Conservation (phyloP, 30 jellyfish, hydroid and myxozoan genomes). For the Morbakka virulenta region DNA sequence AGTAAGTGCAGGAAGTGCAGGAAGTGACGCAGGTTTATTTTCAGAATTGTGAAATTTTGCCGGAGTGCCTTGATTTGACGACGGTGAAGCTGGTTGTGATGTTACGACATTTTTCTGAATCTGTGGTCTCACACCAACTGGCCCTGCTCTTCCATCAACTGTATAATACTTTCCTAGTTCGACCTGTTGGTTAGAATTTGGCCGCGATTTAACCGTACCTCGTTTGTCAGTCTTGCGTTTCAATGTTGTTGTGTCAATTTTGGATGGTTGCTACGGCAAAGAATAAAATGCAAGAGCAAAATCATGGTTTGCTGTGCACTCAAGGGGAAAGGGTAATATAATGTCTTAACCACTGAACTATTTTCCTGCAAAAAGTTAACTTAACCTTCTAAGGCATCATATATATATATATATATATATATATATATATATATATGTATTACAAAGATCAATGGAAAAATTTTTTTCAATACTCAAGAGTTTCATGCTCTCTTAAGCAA, state of each 20-base stretch:
- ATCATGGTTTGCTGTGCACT: background rate
- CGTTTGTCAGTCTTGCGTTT: constrained; percentile 11
- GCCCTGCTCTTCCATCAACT: background rate
- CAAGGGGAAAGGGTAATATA: background rate
- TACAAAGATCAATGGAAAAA: no score
- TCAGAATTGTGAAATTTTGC: no score
- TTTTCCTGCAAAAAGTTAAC: no score
- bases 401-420: no score
- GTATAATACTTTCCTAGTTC: background rate
- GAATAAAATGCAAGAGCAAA: background rate
- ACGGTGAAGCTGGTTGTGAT: background rate
- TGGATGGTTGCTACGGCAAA: constrained; percentile 46
- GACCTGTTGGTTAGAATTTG: background rate
- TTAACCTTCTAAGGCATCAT: no score
- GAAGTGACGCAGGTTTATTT: background rate
- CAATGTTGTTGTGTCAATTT: constrained; percentile 47
- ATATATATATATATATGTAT: no score
- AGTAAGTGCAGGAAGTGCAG: background rate
- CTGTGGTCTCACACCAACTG: background rate
- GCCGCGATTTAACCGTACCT: background rate
- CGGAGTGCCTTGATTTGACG: background rate
- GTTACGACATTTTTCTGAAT: background rate
- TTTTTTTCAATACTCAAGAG: no score
- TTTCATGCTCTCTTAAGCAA: no score
- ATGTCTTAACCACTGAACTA: no score